A percentile compares a stretch with the other conserved stretches of the same genome.
Conservation (phyloP, 2,113 vertebrate species). For the Nestor notabilis region DNA sequence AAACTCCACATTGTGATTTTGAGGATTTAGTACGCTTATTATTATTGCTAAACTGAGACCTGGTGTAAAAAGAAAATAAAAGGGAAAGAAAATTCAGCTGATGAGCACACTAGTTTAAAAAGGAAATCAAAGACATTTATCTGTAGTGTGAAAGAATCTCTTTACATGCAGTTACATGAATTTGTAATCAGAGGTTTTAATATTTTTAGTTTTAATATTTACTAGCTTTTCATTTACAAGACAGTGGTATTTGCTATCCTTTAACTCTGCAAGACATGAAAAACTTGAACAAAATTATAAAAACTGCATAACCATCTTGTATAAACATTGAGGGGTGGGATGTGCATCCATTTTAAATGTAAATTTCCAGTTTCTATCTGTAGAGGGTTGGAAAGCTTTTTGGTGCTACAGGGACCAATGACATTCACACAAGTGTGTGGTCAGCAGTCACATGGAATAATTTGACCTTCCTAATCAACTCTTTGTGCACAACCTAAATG, state of each 20-base stretch:
- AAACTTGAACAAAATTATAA: background rate
- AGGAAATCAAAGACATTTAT: background rate
- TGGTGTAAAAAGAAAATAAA: background rate
- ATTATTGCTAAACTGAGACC: background rate
- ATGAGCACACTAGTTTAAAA: background rate
- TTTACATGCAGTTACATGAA: background rate
- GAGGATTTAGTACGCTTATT: background rate
- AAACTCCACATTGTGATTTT: background rate
- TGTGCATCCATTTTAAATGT: background rate
- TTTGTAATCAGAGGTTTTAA: background rate
- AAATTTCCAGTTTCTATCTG: background rate
- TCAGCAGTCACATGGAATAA: background rate
- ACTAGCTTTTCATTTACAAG: background rate
- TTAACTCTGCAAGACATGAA: background rate
- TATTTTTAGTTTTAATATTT: background rate
- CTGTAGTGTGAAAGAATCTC: background rate
- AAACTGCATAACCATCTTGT: background rate
- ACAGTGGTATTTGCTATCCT: background rate
- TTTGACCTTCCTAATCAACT: background rate
- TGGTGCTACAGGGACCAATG: background rate
- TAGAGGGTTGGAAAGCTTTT: background rate
- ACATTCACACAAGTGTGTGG: background rate
- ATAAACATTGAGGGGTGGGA: accelerated
- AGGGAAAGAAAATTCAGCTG: background rate
- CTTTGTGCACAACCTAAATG: background rate